A percentile compares a stretch with the other conserved stretches of the same genome.
These are phyloP conservation scores for Melanchra persicariae DNA, from an alignment of 2,888 invertebrate species.

Conservation along the genomic window DNA sequence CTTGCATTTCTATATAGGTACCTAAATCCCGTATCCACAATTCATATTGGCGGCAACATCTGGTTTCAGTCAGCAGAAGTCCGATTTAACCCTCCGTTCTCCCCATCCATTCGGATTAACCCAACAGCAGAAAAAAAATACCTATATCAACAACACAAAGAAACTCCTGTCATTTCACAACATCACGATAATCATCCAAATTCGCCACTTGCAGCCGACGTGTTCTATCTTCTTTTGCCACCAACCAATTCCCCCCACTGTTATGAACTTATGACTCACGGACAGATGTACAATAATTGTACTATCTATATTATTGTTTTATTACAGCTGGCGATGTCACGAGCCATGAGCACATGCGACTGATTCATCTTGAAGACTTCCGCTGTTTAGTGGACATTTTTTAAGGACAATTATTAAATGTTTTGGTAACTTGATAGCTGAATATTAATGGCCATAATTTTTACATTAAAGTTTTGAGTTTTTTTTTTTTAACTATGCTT, in stretches of 20 bases:
- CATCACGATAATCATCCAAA: background rate
- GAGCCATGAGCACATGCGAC: constrained; percentile 26
- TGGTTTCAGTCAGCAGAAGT: background rate
- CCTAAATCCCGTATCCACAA: too few species aligned
- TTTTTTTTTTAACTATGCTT: too few species aligned
- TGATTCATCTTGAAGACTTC: constrained; percentile 42
- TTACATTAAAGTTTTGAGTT: too few species aligned
- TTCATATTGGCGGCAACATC: too few species aligned
- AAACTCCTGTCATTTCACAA: constrained; percentile 2
- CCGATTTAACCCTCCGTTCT: background rate
- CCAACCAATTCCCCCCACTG: constrained; percentile 1
- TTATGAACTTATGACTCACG: constrained; percentile 40
- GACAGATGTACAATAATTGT: constrained; percentile 54
- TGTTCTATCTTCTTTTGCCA: constrained; percentile 33
- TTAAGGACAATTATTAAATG: background rate
- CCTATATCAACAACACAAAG: background rate
- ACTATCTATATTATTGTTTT: constrained; percentile 32
- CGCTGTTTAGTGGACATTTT: constrained; percentile 7
- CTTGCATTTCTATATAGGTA: too few species aligned
- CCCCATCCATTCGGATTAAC: background rate
- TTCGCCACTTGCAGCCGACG: constrained; percentile 36
- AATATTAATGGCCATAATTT: background rate
- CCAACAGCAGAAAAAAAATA: background rate
- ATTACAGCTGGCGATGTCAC: constrained; percentile 44
- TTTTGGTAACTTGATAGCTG: background rate